Base-by-base conservation (phyloP, 2,113 vertebrate genomes). In the Oryzias melastigma region DNA sequence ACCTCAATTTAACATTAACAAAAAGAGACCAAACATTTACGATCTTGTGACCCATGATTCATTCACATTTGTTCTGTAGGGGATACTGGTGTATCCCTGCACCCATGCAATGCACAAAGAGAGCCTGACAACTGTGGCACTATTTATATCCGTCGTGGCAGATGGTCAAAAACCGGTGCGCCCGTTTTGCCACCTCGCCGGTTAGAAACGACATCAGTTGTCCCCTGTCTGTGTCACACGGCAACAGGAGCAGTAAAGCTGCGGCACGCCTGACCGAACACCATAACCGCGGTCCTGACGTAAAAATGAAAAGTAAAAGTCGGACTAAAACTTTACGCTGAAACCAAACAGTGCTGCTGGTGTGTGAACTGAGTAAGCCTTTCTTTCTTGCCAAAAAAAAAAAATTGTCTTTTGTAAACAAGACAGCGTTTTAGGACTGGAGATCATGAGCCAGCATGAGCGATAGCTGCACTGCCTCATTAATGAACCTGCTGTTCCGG, bases 71-170 rank as follows among this genome's bases (percentile, higher is more conserved):
- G 68, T 54, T 58, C 58, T 55, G 50, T 53, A 70, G 65, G 22
- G 42, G 47, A 54, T 58, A 63, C 65, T 55, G 67, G 49, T 62
- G 27, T 66, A 8, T 41, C 70, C 44, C 57, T 27, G 71, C 53
- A 52, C 14, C 60, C 35, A 10, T 41, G 79, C 66, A 59, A 78
- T 75, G 69, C 68, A 51, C 65, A 77, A 58, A 80, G 60, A 67
- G n/a, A 54, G 61, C 78, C 62, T 77, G 78, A 85, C 75, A 80
- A 78, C 77, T 77, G 71, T 42, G 72, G 56, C 76, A 41, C 90
- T 91, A 91, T 89, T 87, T 90, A 83, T 85, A 80, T 72, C 76
- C 60, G 50, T 51, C 2, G 58, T 16, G 77, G 77, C 88, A 92
- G 89, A 91, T 91, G 86, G 89, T 72, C 75, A 65, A 77, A 76